Evolutionary conservation across 64 coral and sea anemone species (phyloP).

Genomic region (Montipora sp.): DNA sequence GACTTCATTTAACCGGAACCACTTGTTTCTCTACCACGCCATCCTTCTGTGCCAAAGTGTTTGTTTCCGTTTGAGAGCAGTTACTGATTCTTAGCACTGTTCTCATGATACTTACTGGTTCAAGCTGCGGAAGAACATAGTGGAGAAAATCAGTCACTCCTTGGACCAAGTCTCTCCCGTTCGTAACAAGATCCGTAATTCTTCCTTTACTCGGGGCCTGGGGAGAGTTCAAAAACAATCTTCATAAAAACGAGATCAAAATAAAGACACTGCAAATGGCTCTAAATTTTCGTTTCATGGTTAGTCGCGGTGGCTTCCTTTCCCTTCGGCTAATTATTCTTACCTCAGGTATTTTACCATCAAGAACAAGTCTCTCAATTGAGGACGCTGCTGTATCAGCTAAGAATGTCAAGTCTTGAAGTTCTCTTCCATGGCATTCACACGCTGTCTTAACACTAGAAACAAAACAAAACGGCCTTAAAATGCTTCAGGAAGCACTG

Average conservation of each 20-base stretch:
- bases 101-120: slow-evolving; percentile 6
- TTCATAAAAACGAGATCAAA: background rate
- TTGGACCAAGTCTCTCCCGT: slow-evolving; percentile 42
- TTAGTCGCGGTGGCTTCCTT: background rate
- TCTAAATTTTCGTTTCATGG: too few species aligned
- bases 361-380: slow-evolving; percentile 26
- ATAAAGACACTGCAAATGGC: background rate
- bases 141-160: slow-evolving; percentile 19
- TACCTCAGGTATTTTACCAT: slow-evolving; percentile 51
- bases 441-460: slow-evolving; percentile 16
- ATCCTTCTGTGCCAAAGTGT: background rate
- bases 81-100: background rate
- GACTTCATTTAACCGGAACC: too few species aligned
- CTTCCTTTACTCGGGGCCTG: slow-evolving; percentile 33
- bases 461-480: background rate
- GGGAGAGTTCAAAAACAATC: background rate
- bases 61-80: background rate
- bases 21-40: too few species aligned
- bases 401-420: slow-evolving; percentile 16
- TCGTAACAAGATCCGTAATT: slow-evolving; percentile 34
- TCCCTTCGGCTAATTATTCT: background rate
- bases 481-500: background rate
- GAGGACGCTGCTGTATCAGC: slow-evolving; percentile 3
- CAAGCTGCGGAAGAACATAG: background rate
- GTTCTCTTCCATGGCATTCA: slow-evolving; percentile 19